A percentile compares a stretch with the other conserved stretches of the same genome.
These are phyloP conservation scores for Brachylomia viminalis DNA, from an alignment of 2,888 invertebrate genomes.

Conservation along the genomic window DNA sequence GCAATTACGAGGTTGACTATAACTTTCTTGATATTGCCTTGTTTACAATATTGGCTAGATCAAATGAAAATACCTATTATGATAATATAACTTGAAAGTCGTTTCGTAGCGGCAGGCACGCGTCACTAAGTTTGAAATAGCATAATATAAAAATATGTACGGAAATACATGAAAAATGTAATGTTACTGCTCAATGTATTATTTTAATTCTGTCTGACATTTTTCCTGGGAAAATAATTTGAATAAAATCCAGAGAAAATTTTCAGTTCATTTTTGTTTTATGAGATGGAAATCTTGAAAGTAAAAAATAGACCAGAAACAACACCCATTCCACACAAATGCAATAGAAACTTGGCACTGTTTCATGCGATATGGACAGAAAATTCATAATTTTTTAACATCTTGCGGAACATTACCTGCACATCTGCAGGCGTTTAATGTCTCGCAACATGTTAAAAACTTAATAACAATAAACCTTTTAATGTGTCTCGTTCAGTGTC, in stretches of 20 bases:
- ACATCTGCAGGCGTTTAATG: too few relatives aligned
- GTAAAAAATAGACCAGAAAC: neutral
- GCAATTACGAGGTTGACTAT: neutral
- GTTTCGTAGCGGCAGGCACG: constrained; percentile 30
- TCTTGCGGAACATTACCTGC: too few relatives aligned
- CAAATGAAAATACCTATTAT: constrained; percentile 3
- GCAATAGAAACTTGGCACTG: too few relatives aligned
- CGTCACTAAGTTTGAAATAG: constrained; percentile 36
- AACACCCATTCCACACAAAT: neutral
- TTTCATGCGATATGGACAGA: neutral
- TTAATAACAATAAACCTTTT: too few relatives aligned
- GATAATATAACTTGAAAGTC: constrained; percentile 20
- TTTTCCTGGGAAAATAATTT: neutral
- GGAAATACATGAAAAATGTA: constrained; percentile 5
- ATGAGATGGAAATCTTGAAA: neutral
- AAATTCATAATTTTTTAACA: neutral
- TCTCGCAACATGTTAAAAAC: too few relatives aligned
- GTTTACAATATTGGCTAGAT: constrained; percentile 1
- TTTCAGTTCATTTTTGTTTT: too few relatives aligned
- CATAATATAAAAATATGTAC: constrained; percentile 41
- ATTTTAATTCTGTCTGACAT: constrained; percentile 28
- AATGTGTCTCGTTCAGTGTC: too few relatives aligned
- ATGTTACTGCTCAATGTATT: constrained; percentile 49
- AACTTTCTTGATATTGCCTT: neutral
- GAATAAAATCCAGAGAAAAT: too few relatives aligned